Base-by-base conservation (phyloP, 37 sponge, comb jelly and placozoan species). In the Agelas oroides region DNA sequence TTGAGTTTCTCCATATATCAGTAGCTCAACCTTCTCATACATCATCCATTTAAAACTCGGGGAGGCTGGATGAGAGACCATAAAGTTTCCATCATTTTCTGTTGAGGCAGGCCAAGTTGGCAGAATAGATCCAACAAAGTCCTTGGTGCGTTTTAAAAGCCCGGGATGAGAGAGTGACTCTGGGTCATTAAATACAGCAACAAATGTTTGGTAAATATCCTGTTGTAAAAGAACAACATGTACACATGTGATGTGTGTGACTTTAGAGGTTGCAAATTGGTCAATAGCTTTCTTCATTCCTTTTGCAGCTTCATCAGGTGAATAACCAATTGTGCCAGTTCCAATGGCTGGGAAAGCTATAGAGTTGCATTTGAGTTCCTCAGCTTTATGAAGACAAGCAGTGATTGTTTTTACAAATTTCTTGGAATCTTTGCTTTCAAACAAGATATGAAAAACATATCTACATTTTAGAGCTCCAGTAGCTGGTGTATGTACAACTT, bases 321-420 rank as follows among this genome's bases (percentile, higher is more conserved):
- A 30, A n/a, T 36, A 77, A 25, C 46, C 57, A 53, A 70, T 27
- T 1, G 17, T 31, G 20, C 87, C 92, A 33, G 87, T 91, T 0
- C 83, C 87, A 63, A 91, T 77, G 53, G 83, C 92, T 60, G 92
- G 87, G 23, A 86, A 71, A 14, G 92, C 69, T 38, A 91, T 83
- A 0, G 92, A 91, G 5, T 61, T 37, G 28, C 54, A 59, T 21
- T 66, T 71, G 13, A 30, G 24, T 5, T 58, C 23, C 18, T 80
- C 80, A 27, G 88, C 84, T 68, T 59, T 32, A 5, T 92, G 32
- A 11, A 92, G 32, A n/a, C 82, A 82, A 3, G 74, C 69, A 0
- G 15, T 19, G 18, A 91, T 63, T 53, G 73, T 56, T 31, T 62
- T 38, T 18, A 12, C 46, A 38, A 92, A 34, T 5, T 28, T 62